phyloP scores from a whole-genome alignment of 2,888 invertebrate species.

The Pseudolycoriella hygida region DNA sequence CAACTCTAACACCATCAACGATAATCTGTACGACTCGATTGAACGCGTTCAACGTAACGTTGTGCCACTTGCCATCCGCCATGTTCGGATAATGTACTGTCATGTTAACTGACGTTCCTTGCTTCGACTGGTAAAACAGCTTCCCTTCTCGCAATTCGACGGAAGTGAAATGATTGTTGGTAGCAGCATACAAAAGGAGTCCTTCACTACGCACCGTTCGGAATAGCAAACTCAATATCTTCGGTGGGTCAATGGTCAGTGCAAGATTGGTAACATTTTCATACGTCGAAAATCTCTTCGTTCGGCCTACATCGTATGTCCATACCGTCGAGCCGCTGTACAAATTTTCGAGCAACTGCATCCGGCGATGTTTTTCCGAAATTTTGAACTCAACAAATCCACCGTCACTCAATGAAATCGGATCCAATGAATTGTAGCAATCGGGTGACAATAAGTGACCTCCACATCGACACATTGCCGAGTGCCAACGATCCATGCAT shows the following conservation, averaged over 20 bases:
- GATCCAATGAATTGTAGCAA: conserved; percentile 59
- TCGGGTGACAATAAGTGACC: conserved; percentile 53
- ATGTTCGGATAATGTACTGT: conserved; percentile 46
- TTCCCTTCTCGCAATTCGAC: conserved; percentile 61
- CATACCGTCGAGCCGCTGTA: conserved; percentile 58
- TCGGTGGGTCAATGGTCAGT: conserved; percentile 35
- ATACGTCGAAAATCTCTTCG: conserved; percentile 22
- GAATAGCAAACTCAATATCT: conserved; percentile 62
- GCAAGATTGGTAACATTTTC: conserved; percentile 18
- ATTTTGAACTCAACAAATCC: conserved; percentile 62
- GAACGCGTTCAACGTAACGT: conserved; percentile 55
- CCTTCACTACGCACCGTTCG: conserved; percentile 63
- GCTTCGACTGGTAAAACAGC: conserved; percentile 61
- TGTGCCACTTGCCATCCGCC: conserved; percentile 80
- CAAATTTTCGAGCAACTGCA: conserved; percentile 66
- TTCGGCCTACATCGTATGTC: conserved; percentile 28
- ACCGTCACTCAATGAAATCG: conserved; percentile 61
- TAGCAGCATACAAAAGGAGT: conserved; percentile 69
- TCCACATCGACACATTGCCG: conserved; percentile 53
- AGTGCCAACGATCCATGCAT: conserved; percentile 76
- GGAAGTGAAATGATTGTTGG: conserved; percentile 72
- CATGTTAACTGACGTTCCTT: conserved; percentile 68
- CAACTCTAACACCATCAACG: conserved; percentile 51
- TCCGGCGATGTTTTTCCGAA: conserved; percentile 69
- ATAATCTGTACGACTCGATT: conserved; percentile 52